Conservation (phyloP, 2,797 vertebrate species). For the Parambassis ranga region DNA sequence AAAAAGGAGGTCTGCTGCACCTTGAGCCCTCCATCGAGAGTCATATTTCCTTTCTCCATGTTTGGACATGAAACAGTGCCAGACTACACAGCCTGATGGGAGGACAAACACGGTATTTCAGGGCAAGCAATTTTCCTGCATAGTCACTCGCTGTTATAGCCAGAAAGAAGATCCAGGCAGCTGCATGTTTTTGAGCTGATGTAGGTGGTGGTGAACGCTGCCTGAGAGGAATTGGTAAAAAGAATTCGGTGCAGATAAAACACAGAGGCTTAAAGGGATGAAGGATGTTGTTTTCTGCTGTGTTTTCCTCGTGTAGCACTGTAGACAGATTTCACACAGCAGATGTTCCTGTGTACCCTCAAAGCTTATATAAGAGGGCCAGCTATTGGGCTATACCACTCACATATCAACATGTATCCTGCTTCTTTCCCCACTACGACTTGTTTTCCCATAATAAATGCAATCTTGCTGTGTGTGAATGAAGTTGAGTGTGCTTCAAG, state of each 20-base stretch:
- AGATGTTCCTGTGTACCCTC: conserved; percentile 14
- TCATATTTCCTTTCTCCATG: conserved; percentile 41
- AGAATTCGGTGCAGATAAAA: conserved; percentile 20
- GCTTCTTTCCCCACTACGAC: no score
- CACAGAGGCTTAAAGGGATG: conserved; percentile 8
- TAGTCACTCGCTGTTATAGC: neutral
- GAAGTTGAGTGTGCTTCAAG: no score
- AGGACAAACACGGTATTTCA: conserved; percentile 37
- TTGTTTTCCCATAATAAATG: neutral
- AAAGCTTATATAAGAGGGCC: neutral
- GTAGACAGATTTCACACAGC: conserved; percentile 32
- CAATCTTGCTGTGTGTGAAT: neutral
- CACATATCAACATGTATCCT: no score
- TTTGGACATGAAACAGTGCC: conserved; percentile 28
- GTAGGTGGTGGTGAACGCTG: conserved; percentile 5
- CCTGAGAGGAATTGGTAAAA: conserved; percentile 17
- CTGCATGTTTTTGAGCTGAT: neutral
- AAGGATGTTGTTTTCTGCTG: neutral
- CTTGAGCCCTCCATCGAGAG: conserved; percentile 15
- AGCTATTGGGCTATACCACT: neutral
- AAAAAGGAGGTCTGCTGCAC: conserved; percentile 18
- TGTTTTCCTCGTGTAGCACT: conserved; percentile 3
- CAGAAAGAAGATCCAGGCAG: conserved; percentile 2
- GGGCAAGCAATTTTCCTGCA: conserved; percentile 31
- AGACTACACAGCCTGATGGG: conserved; percentile 31